These are phyloP conservation scores for Chelmon rostratus DNA, from an alignment of 2,797 vertebrate species.

Conservation along the genomic window DNA sequence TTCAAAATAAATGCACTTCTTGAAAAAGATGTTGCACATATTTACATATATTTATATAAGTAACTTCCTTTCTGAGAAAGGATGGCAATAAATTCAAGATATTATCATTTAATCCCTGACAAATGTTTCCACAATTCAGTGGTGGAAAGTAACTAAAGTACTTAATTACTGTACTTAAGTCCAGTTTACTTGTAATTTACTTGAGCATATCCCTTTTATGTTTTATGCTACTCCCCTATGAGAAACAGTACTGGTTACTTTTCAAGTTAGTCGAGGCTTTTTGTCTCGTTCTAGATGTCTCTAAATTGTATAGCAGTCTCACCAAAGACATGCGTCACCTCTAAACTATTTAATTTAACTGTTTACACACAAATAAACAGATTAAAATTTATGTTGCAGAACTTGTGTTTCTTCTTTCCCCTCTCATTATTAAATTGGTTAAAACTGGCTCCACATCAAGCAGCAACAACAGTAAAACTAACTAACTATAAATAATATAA, in stretches of 20 bases:
- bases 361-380: background rate
- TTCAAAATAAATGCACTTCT: background rate
- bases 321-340: background rate
- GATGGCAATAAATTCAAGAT: background rate
- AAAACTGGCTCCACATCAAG: background rate
- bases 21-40: background rate
- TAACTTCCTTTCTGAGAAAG: too few species aligned
- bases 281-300: background rate
- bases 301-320: background rate
- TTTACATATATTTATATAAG: too few species aligned
- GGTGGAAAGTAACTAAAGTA: background rate
- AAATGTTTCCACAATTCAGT: too few species aligned
- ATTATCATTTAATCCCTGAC: background rate
- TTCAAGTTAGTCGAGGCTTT: background rate
- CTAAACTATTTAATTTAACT: background rate
- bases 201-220: background rate
- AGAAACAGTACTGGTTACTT: background rate
- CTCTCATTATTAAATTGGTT: background rate
- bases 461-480: background rate
- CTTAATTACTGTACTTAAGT: background rate
- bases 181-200: background rate
- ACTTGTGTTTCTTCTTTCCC: background rate
- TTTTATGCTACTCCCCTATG: background rate
- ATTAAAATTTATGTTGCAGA: background rate
- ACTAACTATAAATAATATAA: too few species aligned